Base-by-base conservation (phyloP, 2,797 vertebrate species). In the Chelonia mydas region DNA sequence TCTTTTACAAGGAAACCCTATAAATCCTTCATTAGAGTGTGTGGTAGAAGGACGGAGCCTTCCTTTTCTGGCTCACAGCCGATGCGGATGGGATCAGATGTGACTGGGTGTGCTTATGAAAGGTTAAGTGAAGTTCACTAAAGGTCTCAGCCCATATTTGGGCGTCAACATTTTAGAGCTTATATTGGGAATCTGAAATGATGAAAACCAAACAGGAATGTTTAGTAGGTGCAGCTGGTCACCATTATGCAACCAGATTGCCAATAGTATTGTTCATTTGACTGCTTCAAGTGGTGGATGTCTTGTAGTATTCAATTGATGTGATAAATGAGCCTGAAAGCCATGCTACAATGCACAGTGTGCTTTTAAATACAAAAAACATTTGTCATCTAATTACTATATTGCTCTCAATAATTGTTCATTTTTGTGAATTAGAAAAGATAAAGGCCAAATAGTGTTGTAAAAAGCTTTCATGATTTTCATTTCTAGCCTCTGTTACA, bases 211-310 rank as follows among this genome's bases (percentile, higher is more conserved):
- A 97, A 91, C 95, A 97, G 98, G 98, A 98, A 98, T 96, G 91
- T 98, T 98, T 97, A 98, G 98, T 97, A 97, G 98, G 97, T 98
- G 94, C 98, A 99, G 98, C 98, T 98, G 98, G 98, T 97, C 96
- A 95, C 96, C 88, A 86, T 97, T 94, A 94, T 89, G 96, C 97
- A 98, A 98, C 97, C 98, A 96, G 92, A 92, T 80, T 87, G 82
- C 68, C 91, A 78, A 3, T 4, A 11, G 55, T 59, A 53, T 87
- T 83, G 65, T 91, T 93, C 77, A 89, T 72, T 55, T 19, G 53
- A 80, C 90, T 59, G 77, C 50, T 87, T 93, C 45, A 84, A 94
- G 94, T 9, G 8, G 49, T 37, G 28, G 82, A 68, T 31, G 77
- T 92, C 91, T 96, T 49, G 28, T 74, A 83, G 7, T 28, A 51